A percentile compares a stretch with the other conserved stretches of the same genome.
Evolutionary conservation across 2,113 vertebrate genomes (phyloP).

Genomic region (Dipodomys merriami): DNA sequence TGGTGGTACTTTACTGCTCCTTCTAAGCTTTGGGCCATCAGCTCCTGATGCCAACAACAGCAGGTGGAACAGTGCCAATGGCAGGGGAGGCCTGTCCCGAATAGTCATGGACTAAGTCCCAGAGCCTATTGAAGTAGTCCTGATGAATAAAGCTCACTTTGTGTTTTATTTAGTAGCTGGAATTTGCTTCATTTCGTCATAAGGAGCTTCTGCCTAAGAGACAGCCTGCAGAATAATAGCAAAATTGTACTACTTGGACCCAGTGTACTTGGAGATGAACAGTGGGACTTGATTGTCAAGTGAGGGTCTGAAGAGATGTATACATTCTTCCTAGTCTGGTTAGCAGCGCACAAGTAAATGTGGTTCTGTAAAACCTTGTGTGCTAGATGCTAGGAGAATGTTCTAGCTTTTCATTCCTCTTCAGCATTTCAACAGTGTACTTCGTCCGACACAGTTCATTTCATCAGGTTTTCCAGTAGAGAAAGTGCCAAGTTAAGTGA

Average conservation of each 20-base stretch:
- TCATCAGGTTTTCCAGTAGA: slow-evolving; percentile 1
- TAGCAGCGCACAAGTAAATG: slow-evolving; percentile 3
- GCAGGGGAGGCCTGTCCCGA: background rate
- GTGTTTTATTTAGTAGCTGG: background rate
- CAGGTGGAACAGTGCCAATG: background rate
- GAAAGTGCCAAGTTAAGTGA: background rate
- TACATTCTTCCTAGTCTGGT: background rate
- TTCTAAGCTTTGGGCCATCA: background rate
- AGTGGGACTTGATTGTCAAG: background rate
- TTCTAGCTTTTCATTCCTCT: background rate
- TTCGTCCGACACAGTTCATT: background rate
- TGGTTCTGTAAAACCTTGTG: background rate
- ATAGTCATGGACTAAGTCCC: background rate
- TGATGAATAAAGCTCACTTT: slow-evolving; percentile 38
- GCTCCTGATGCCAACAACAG: background rate
- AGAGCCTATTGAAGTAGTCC: background rate
- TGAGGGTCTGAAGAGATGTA: background rate
- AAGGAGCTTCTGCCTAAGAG: slow-evolving; percentile 16
- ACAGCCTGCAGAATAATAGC: slow-evolving; percentile 47
- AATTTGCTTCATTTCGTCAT: slow-evolving; percentile 56
- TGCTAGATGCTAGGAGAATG: background rate
- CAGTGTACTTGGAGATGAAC: background rate
- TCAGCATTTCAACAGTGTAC: background rate
- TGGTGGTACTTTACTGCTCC: background rate
- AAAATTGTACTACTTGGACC: slow-evolving; percentile 47